Conservation (phyloP, 2,888 invertebrate species). For the Hemithea aestivaria region DNA sequence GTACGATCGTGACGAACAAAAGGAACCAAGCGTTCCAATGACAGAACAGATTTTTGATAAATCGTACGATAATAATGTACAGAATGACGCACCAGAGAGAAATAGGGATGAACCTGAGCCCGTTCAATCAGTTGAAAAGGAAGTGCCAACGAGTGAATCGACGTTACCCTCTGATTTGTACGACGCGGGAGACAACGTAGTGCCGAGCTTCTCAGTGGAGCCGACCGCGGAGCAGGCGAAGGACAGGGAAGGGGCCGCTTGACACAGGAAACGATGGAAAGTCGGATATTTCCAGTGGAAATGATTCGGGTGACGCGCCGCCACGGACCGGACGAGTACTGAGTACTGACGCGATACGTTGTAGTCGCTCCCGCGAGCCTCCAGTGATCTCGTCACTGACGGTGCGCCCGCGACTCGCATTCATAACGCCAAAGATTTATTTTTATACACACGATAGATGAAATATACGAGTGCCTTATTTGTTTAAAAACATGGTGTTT, state of each 20-base stretch:
- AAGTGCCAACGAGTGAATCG: conserved; percentile 1
- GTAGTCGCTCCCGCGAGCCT: conserved; percentile 2
- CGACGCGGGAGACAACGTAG: conserved; percentile 50
- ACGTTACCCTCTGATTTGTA: conserved; percentile 36
- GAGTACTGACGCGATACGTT: conserved; percentile 3
- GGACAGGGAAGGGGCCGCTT: conserved; percentile 47
- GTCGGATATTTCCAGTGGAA: conserved; percentile 67
- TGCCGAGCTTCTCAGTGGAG: conserved; percentile 50
- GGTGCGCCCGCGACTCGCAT: no score
- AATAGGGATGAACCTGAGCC: no score
- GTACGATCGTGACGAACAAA: no score
- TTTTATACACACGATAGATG: conserved; percentile 55
- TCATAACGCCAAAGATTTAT: conserved; percentile 70
- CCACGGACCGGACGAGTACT: conserved; percentile 21
- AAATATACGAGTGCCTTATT: conserved; percentile 79
- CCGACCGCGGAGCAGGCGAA: conserved; percentile 26
- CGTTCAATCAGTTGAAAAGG: no score
- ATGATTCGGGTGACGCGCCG: conserved; percentile 70
- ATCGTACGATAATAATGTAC: no score
- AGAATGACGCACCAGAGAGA: no score
- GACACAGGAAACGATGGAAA: conserved; percentile 53
- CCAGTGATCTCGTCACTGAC: no score
- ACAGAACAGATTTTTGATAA: no score
- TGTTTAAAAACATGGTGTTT: conserved; percentile 71
- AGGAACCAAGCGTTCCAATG: no score